Conservation (phyloP, 2,888 invertebrate genomes). For the Syrphus vitripennis region DNA sequence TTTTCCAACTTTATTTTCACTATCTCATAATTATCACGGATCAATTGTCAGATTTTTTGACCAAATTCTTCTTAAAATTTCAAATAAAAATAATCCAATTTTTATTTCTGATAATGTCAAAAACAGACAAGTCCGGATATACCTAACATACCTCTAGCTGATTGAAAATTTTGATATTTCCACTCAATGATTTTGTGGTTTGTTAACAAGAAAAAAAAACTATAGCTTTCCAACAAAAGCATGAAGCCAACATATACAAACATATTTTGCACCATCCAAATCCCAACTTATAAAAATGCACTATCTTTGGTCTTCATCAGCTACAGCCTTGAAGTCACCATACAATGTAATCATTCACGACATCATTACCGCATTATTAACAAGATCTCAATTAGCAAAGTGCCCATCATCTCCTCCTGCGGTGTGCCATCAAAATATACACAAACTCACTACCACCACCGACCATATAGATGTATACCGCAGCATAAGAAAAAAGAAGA, state of each 20-base stretch:
- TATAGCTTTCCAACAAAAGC: background rate
- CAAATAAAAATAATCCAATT: background rate
- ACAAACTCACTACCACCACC: conserved; percentile 28
- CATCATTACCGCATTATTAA: conserved; percentile 71
- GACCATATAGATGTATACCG: background rate
- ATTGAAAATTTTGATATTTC: conserved; percentile 54
- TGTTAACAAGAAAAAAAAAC: background rate
- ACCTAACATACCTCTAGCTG: background rate
- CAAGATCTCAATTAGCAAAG: conserved; percentile 72
- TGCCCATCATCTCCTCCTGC: conserved; percentile 71
- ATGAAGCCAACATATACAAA: background rate
- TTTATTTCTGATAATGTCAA: background rate
- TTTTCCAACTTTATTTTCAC: too few relatives aligned
- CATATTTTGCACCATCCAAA: background rate
- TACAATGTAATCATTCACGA: conserved; percentile 69
- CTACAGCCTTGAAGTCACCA: conserved; percentile 56
- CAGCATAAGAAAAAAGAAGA: conserved; percentile 32
- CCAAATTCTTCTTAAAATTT: background rate
- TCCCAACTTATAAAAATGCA: conserved; percentile 21
- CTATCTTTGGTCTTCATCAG: background rate
- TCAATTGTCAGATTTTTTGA: background rate
- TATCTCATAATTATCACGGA: too few relatives aligned
- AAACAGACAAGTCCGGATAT: background rate
- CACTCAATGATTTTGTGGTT: conserved; percentile 61
- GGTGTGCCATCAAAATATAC: conserved; percentile 67